Evolutionary conservation across 2,113 vertebrate species (phyloP).

Genomic region (Pseudolaguvia tuberculata): DNA sequence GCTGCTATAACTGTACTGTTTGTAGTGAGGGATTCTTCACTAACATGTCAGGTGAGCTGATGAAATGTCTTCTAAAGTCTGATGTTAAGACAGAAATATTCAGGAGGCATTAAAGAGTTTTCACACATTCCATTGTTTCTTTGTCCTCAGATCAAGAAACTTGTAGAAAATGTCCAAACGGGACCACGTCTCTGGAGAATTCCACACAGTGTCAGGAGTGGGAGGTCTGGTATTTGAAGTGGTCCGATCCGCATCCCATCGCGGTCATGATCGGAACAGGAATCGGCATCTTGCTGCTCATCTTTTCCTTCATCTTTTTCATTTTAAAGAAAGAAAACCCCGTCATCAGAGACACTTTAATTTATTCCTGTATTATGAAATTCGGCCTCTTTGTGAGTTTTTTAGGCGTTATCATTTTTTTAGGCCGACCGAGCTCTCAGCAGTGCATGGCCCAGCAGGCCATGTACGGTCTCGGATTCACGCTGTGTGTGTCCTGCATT

Average conservation of each 20-base stretch:
- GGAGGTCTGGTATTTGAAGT: constrained; percentile 50
- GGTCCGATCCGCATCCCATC: constrained; percentile 55
- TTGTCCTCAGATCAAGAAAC: constrained; percentile 53
- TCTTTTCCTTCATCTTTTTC: constrained; percentile 49
- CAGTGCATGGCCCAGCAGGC: constrained; percentile 61
- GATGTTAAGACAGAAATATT: no score
- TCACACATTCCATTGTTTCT: no score
- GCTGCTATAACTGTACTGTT: neutral
- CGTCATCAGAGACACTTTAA: constrained; percentile 55
- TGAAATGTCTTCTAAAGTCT: no score
- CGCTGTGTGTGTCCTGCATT: constrained; percentile 65
- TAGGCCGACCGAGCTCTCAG: constrained; percentile 52
- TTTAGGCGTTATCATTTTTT: constrained; percentile 56
- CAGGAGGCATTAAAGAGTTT: no score
- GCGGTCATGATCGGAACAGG: constrained; percentile 45
- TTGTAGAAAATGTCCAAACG: constrained; percentile 54
- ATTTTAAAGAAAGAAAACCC: constrained; percentile 41
- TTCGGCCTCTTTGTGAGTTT: constrained; percentile 59
- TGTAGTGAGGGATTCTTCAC: neutral
- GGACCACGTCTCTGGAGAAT: constrained; percentile 51
- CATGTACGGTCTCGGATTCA: constrained; percentile 64
- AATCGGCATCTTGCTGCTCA: constrained; percentile 54
- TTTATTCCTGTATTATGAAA: constrained; percentile 58
- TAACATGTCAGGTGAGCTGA: neutral
- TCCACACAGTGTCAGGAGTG: constrained; percentile 39